Percentiles rank a stretch among this genome's conserved stretches.
phyloP scores from a whole-genome alignment of 2,797 vertebrate species.

The Catharus ustulatus region DNA sequence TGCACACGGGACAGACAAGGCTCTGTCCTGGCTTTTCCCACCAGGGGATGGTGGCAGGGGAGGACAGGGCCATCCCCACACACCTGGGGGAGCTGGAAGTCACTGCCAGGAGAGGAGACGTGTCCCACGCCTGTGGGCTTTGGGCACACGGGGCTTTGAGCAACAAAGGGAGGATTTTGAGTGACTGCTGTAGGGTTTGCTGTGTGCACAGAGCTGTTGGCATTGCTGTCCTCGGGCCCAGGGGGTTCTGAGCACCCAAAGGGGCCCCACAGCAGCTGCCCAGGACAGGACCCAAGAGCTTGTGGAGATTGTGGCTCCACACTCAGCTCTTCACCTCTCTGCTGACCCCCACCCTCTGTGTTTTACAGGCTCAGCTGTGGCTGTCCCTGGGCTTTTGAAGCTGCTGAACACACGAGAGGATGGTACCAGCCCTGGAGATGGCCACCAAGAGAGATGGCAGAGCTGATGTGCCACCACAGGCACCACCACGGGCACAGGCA shows the following conservation, averaged over 20 bases:
- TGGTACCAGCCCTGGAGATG: neutral
- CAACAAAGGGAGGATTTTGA: neutral
- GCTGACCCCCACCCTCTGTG: neutral
- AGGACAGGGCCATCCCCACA: rapidly evolving
- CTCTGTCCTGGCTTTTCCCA: neutral
- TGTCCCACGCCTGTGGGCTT: rapidly evolving
- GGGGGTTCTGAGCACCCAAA: neutral
- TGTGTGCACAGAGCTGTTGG: neutral
- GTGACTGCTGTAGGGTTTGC: rapidly evolving
- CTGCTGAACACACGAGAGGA: neutral
- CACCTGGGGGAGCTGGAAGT: neutral
- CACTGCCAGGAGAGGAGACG: rapidly evolving
- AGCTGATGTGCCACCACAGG: neutral
- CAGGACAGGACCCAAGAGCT: neutral
- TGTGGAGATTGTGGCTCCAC: neutral
- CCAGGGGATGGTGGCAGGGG: neutral
- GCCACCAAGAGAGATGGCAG: rapidly evolving
- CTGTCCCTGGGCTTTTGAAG: neutral
- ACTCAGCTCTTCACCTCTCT: rapidly evolving
- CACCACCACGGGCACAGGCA: rapidly evolving
- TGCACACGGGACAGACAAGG: neutral
- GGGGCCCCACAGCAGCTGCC: neutral
- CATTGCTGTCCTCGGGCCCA: neutral
- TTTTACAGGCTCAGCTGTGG: constrained; percentile 4
- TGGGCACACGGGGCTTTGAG: neutral